Base-by-base conservation (phyloP, 1,140 invertebrate genomes). In the Oryzaephilus surinamensis region DNA sequence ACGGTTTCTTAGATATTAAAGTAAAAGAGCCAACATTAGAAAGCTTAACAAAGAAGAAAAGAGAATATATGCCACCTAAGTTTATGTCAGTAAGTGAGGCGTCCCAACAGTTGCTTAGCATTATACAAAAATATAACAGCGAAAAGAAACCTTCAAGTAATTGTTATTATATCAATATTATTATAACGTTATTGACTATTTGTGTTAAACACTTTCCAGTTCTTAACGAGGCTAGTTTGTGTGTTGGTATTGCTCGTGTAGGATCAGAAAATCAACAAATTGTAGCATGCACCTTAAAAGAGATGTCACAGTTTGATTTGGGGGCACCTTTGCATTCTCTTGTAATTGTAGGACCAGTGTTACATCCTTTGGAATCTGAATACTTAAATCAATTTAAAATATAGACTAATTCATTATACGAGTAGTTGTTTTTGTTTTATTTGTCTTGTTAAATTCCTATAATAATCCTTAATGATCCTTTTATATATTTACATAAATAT, bases 1-100 rank as follows among this genome's bases (percentile, higher is more conserved):
- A n/a, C n/a, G n/a, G n/a, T 57, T 51, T 23, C 10, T 6, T 48
- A 72, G 95, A 99, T 71, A 98, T 99, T 40, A 96, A 97, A 77
- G 86, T 98, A 1, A 98, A 98, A 67, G 96, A 99, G 66, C 93
- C 94, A 51, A 93, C 90, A 24, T 70, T 91, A 43, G 93, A 98
- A 63, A 95, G 91, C 61, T 63, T 99, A 41, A 84, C 83, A 52
- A 92, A 81, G 60, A 91, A 88, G 56, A 80, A 84, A 45, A 81
- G 81, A 47, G 81, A 88, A 50, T 99, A 90, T 63, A 88, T 97
- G 74, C 88, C 94, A 10, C 86, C 96, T 4, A 74, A 81, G 46
- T 98, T 92, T 61, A 95, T 98, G 91, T 81, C 73, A 11, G 88
- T 88, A 0, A 72, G 72, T 28, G 81, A 91, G 67, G 95, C 94